Percentiles rank a stretch among this genome's conserved stretches.
Evolutionary conservation across 2,888 invertebrate species (phyloP).

Genomic region (Omphaloscelis lunosa): DNA sequence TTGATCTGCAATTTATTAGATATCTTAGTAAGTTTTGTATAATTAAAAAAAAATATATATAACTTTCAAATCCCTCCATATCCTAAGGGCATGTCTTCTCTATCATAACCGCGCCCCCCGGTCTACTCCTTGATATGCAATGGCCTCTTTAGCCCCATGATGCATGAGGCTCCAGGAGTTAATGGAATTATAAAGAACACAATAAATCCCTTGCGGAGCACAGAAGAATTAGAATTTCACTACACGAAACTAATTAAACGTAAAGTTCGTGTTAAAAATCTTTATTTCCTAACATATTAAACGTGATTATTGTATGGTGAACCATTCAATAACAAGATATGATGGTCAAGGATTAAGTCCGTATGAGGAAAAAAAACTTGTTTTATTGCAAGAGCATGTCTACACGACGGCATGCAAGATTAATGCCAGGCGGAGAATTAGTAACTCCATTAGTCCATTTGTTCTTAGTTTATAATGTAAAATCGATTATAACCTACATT

Average conservation of each 20-base stretch:
- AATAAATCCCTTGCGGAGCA: not conserved
- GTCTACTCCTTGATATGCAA: too few relatives aligned
- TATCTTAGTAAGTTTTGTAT: not conserved
- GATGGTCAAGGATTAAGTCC: slow-evolving; percentile 67
- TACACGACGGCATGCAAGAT: slow-evolving; percentile 53
- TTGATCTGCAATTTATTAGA: not conserved
- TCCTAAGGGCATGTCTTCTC: too few relatives aligned
- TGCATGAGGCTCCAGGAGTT: too few relatives aligned
- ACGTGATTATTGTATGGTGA: slow-evolving; percentile 31
- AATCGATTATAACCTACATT: slow-evolving; percentile 45
- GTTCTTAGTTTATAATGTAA: slow-evolving; percentile 30
- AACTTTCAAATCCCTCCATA: too few relatives aligned
- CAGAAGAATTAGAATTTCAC: not conserved
- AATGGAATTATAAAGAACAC: not conserved
- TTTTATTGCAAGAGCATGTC: slow-evolving; percentile 57
- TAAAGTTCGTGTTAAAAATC: not conserved
- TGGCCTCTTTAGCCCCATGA: too few relatives aligned
- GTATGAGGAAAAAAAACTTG: slow-evolving; percentile 64
- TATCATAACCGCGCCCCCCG: too few relatives aligned
- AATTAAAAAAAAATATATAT: not conserved
- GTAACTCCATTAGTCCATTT: slow-evolving; percentile 40
- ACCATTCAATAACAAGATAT: slow-evolving; percentile 53
- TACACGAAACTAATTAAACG: not conserved
- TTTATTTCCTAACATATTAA: slow-evolving; percentile 5
- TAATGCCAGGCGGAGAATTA: slow-evolving; percentile 28